phyloP scores from a whole-genome alignment of 2,113 vertebrate genomes.

The Mungos mungo region DNA sequence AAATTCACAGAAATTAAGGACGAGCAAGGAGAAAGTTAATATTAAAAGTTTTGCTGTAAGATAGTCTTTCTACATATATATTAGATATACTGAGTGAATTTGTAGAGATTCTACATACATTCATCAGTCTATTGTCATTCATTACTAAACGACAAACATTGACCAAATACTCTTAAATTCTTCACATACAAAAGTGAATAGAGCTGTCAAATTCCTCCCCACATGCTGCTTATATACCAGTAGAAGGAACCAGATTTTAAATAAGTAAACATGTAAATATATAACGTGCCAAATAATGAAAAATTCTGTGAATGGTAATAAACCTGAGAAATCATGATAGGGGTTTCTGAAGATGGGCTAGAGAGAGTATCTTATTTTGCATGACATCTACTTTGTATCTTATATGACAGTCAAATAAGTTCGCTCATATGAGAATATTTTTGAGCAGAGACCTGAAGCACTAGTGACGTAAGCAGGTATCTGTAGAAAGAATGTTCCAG shows the following conservation, averaged over 20 bases:
- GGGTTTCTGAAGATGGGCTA: background rate
- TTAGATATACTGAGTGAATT: background rate
- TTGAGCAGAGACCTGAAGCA: background rate
- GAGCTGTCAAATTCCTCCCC: background rate
- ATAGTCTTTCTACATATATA: background rate
- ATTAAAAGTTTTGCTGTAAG: background rate
- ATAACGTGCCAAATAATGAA: background rate
- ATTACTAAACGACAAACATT: background rate
- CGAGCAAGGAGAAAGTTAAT: background rate
- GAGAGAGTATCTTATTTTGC: background rate
- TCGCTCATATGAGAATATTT: background rate
- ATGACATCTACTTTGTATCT: no score
- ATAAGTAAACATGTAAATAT: background rate
- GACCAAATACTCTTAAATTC: background rate
- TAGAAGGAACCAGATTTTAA: background rate
- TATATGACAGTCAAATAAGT: no score
- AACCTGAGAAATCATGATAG: background rate
- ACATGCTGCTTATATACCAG: background rate
- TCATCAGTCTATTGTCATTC: background rate
- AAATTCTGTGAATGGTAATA: background rate
- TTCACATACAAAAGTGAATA: background rate
- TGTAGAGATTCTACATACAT: background rate
- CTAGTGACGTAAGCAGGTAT: background rate
- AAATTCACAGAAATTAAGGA: background rate
- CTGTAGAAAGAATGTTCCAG: background rate